These are phyloP conservation scores for Pseudopleuronectes americanus DNA, from an alignment of 2,797 vertebrate genomes.

Conservation along the genomic window DNA sequence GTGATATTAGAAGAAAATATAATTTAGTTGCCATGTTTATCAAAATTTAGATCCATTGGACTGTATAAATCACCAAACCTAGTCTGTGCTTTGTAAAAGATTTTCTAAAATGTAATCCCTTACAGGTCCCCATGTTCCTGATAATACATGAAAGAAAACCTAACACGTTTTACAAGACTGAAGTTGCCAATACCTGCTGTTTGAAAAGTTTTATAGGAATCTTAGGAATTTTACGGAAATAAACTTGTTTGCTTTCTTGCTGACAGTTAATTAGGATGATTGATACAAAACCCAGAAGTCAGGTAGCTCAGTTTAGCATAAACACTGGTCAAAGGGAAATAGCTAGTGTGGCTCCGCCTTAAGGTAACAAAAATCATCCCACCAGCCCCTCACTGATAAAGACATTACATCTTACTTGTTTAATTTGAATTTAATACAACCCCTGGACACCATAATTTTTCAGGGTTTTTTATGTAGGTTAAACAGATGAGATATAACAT, in stretches of 20 bases:
- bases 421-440: too few relatives aligned
- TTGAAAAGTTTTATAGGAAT: not conserved
- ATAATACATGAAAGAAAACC: not conserved
- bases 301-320: not conserved
- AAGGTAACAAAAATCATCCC: not conserved
- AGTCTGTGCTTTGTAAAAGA: constrained; percentile 4
- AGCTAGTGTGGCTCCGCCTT: not conserved
- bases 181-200: not conserved
- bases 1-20: constrained; percentile 31
- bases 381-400: too few relatives aligned
- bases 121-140: constrained; percentile 13
- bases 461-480: too few relatives aligned
- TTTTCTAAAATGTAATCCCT: constrained; percentile 11
- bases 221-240: constrained; percentile 1
- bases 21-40: constrained; percentile 35
- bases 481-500: too few relatives aligned
- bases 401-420: too few relatives aligned
- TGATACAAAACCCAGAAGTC: not conserved
- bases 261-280: too few relatives aligned
- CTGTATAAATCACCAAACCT: constrained; percentile 5
- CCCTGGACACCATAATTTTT: too few relatives aligned
- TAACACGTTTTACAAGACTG: not conserved
- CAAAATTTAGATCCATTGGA: constrained; percentile 19
- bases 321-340: not conserved
- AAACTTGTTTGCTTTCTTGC: too few relatives aligned